These are phyloP conservation scores for Sepioteuthis lessoniana DNA, from an alignment of 2,888 invertebrate species.

Conservation along the genomic window DNA sequence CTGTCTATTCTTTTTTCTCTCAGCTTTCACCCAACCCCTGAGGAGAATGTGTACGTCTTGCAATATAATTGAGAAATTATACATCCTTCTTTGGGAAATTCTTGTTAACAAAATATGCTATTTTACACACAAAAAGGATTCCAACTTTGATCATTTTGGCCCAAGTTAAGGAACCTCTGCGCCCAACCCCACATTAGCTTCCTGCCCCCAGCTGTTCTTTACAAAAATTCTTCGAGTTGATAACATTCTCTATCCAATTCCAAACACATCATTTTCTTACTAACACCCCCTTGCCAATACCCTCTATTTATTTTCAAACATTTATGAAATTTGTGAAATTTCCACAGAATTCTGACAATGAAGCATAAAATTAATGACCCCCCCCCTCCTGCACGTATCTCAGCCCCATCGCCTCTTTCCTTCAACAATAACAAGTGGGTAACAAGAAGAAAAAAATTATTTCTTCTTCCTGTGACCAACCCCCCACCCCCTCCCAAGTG, in stretches of 20 bases:
- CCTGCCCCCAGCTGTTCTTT: background rate
- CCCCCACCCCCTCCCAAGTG: background rate
- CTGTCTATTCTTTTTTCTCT: too few species aligned
- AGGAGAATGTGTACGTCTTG: too few species aligned
- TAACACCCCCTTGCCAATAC: background rate
- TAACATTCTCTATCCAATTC: background rate
- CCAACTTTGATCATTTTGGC: background rate
- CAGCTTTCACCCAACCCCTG: too few species aligned
- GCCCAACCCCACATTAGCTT: background rate
- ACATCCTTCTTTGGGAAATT: too few species aligned
- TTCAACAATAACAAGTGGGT: background rate
- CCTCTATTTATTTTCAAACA: background rate
- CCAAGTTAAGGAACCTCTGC: background rate
- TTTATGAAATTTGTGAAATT: background rate
- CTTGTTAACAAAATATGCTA: background rate
- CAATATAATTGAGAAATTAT: too few species aligned
- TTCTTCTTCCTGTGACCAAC: background rate
- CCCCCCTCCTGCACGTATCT: background rate
- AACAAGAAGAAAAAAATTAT: background rate
- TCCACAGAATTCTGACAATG: background rate
- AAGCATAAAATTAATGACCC: background rate
- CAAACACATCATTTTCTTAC: background rate
- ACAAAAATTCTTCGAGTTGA: conserved; percentile 4
- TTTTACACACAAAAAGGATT: background rate
- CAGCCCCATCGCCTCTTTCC: background rate